Base-by-base conservation (phyloP, 2,888 invertebrate genomes). In the Heliconius sara region DNA sequence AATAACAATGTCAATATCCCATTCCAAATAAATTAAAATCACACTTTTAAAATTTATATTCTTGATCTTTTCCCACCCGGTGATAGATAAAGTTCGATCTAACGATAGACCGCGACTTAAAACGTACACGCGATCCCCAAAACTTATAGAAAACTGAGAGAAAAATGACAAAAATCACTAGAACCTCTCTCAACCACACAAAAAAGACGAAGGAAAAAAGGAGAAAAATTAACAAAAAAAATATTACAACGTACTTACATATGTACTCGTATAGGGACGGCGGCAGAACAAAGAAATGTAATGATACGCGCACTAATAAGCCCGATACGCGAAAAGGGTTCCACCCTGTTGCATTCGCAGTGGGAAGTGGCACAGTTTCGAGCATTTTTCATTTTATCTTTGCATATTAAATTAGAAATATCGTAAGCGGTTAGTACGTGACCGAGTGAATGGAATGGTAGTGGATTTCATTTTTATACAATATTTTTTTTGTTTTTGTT, bases 221-320 rank as follows among this genome's bases (percentile, higher is more conserved):
- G 9, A 7, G 16, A 16, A 34, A 57, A 57, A 57, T 57, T 34
- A 9, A 52, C 1, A 10, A 19, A 47, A 52, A 47, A 10, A 71
- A 52, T 19, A 9, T 63, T 25, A 63, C n/a, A 72, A 57, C 10
- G 27, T 30, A 57, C n/a, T 10, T 71, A 70, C 9, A 2, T 68
- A n/a, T 68, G 16, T 43, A 43, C 30, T 30, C 12, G 25, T 57
- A 34, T 52, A 57, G 22, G 16, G 12, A 52, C 30, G 19, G 72
- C 73, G 22, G 16, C 10, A 67, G 73, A 74, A 78, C 78, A 78
- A 78, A 78, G 78, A 63, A 67, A 43, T 34, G 57, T 68, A 78
- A 78, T 60, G 78, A 78, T 43, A 67, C 63, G 73, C 57, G 75
- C 75, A 75, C 75, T 75, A 75, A 75, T 75, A 75, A 65, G 65